Evolutionary conservation across 2,888 invertebrate genomes (phyloP).

Genomic region (Didymodactylos carnosus): DNA sequence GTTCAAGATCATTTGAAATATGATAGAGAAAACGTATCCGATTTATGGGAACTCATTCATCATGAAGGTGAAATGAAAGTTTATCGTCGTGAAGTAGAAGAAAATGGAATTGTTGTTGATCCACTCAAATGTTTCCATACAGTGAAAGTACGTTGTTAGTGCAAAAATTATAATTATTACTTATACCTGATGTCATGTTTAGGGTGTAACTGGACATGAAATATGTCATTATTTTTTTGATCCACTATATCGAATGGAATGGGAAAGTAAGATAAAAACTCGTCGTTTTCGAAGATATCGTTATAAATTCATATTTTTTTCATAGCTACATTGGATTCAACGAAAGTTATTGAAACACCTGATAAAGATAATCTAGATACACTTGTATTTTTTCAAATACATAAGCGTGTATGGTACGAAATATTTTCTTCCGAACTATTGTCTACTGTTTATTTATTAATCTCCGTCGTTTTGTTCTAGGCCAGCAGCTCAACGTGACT

Average conservation of each 20-base stretch:
- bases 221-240: slow-evolving; percentile 95
- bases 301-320: too few species aligned
- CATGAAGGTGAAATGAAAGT: slow-evolving; percentile 94
- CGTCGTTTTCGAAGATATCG: not conserved
- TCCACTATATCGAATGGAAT: slow-evolving; percentile 77
- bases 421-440: too few species aligned
- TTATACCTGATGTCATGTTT: slow-evolving; percentile 15
- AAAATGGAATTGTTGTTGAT: slow-evolving; percentile 86
- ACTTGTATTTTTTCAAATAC: slow-evolving; percentile 63
- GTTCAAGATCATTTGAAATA: slow-evolving; percentile 70
- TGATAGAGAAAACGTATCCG: slow-evolving; percentile 39
- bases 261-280: slow-evolving; percentile 73
- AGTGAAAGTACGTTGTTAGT: slow-evolving; percentile 44
- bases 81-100: slow-evolving; percentile 38
- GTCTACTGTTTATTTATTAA: too few species aligned
- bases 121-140: slow-evolving; percentile 91
- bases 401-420: slow-evolving; percentile 98
- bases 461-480: too few species aligned
- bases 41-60: slow-evolving; percentile 77
- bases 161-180: not conserved
- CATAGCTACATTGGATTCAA: slow-evolving; percentile 64
- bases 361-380: slow-evolving; percentile 72
- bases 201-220: slow-evolving; percentile 84
- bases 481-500: slow-evolving; percentile 93
- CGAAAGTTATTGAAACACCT: slow-evolving; percentile 73